Base-by-base conservation (phyloP, 2,888 invertebrate species). In the Acanthococcus lagerstroemiae region DNA sequence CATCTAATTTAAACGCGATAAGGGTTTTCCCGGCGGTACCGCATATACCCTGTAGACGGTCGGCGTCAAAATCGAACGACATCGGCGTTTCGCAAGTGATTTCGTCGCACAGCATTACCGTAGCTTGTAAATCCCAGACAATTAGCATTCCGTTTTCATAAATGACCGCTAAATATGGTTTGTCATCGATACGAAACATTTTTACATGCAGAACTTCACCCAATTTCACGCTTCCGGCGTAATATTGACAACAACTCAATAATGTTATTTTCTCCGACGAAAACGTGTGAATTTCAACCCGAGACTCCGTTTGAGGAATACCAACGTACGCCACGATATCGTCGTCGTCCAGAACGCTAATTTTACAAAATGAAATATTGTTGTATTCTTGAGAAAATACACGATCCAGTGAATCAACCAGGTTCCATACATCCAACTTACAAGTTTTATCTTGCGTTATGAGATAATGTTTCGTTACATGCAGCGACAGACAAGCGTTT, bases 401-500 rank as follows among this genome's bases (percentile, higher is more conserved):
- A 69, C 83, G 77, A 17, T 69, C 70, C 76, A 76, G 76, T 67
- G 80, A 86, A 66, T 83, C 82, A 55, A 72, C 70, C 80, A 78
- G 70, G 54, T 80, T 78, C 82, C 86, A 88, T 69, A 85, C 76
- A 76, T 86, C 86, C 50, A 84, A 80, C 58, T 78, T 77, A 69
- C 88, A 88, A 68, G 82, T 83, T 75, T 88, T 89, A 74, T 87
- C 85, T 77, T 88, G 88, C 7, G 86, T 84, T 70, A 88, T 79
- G 69, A 88, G 79, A 70, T 82, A 79, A 69, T 81, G 80, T 65
- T 75, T 71, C 12, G 83, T 80, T 72, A 82, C 82, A 72, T 82
- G 80, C 70, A 86, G 76, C 69, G 82, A 80, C 72, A 84, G 80
- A 70, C 85, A 83, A 55, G 84, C 80, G 74, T 82, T 27, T 3